A percentile compares a stretch with the other conserved stretches of the same genome.
These are phyloP conservation scores for Hydrozoanthus tunicans DNA, from an alignment of 64 coral and sea anemone species.

Conservation along the genomic window DNA sequence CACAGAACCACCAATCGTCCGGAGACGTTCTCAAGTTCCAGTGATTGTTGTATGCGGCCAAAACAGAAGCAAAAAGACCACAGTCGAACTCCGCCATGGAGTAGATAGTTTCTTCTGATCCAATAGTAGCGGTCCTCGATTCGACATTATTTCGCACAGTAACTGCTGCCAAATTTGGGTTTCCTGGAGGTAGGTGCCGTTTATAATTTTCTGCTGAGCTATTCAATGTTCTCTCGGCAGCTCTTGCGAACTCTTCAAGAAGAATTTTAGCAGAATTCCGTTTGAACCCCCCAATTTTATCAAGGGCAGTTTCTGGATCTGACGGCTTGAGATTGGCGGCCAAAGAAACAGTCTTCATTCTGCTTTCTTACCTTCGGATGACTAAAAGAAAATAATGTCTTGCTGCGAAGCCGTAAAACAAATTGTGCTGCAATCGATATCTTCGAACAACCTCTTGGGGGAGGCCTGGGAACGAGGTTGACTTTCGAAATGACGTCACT, in stretches of 20 bases:
- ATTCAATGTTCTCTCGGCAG: neutral
- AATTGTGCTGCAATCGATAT: no score
- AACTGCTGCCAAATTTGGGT: neutral
- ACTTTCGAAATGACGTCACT: no score
- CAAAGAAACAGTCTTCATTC: conserved; percentile 38
- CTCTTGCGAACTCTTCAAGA: conserved; percentile 17
- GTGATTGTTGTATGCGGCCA: conserved; percentile 75
- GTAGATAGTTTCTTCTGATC: conserved; percentile 66
- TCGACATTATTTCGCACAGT: conserved; percentile 16
- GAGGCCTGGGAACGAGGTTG: no score
- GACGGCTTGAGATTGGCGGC: conserved; percentile 1
- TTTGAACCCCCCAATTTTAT: neutral
- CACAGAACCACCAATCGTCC: conserved; percentile 91
- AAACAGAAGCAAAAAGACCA: conserved; percentile 69
- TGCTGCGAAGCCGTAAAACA: no score
- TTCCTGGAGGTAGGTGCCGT: neutral
- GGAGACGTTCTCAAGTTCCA: conserved; percentile 78
- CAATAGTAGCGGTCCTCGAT: conserved; percentile 32
- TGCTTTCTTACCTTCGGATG: neutral
- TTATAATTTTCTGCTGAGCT: neutral
- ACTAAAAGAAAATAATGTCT: neutral
- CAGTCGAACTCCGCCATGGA: neutral
- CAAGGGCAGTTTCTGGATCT: neutral
- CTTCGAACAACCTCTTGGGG: no score
- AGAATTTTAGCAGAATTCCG: conserved; percentile 37